Conservation (phyloP, 92 coral and sea anemone genomes). For the Parazoanthus darwini region DNA sequence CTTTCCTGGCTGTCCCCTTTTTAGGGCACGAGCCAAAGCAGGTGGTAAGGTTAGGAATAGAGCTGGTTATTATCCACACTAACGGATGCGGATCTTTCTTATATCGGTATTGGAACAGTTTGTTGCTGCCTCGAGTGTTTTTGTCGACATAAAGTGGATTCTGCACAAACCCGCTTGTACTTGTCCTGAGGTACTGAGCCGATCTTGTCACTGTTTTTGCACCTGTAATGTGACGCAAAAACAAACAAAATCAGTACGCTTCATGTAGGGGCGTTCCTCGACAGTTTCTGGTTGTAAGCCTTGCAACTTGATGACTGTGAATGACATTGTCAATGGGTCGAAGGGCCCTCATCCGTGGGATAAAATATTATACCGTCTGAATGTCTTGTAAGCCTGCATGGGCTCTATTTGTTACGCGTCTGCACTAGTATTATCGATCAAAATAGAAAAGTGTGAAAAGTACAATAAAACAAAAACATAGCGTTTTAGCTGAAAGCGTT, state of each 20-base stretch:
- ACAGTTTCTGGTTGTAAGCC: no score
- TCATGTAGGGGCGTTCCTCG: neutral
- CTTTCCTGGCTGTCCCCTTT: neutral
- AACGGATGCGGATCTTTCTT: neutral
- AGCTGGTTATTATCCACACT: conserved; percentile 9
- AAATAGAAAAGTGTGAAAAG: no score
- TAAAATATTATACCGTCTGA: no score
- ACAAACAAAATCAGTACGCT: neutral
- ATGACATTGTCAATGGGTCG: no score
- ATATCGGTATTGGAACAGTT: neutral
- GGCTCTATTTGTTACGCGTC: no score
- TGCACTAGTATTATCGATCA: no score
- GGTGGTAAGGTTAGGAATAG: neutral
- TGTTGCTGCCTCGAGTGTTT: conserved; percentile 8
- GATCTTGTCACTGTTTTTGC: conserved; percentile 2
- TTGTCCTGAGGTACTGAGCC: neutral
- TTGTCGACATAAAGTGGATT: neutral
- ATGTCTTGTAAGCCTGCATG: no score
- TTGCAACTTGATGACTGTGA: no score
- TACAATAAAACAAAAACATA: no score
- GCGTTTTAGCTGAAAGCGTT: no score
- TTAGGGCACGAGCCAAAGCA: conserved; percentile 6
- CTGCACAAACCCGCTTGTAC: neutral
- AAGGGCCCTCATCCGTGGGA: no score
- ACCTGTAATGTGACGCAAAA: neutral